Conservation (phyloP, 2,797 vertebrate genomes). For the Coilia nasus region DNA sequence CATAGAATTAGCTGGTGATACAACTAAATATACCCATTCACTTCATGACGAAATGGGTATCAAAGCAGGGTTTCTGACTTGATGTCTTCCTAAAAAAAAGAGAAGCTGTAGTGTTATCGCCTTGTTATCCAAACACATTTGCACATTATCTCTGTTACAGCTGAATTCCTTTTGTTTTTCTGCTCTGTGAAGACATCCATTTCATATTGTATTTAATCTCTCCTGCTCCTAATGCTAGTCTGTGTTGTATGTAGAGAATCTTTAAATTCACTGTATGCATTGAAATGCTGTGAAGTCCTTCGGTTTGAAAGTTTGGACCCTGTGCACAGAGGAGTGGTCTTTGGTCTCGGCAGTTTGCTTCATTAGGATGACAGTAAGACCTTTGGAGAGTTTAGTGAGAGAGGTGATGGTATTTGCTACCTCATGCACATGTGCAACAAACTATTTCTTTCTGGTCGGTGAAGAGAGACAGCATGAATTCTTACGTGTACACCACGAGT, state of each 20-base stretch:
- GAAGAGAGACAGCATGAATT: not conserved
- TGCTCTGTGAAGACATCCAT: slow-evolving; percentile 8
- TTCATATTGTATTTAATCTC: slow-evolving; percentile 17
- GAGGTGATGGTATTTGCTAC: slow-evolving; percentile 11
- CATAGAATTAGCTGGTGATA: slow-evolving; percentile 16
- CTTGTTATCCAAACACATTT: not conserved
- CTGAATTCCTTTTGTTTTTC: not conserved
- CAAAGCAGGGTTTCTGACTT: slow-evolving; percentile 15
- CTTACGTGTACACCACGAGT: not conserved
- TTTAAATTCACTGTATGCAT: slow-evolving; percentile 12
- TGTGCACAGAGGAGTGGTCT: not conserved
- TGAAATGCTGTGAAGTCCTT: slow-evolving; percentile 18
- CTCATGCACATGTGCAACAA: slow-evolving; percentile 22
- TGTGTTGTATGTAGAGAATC: slow-evolving; percentile 15
- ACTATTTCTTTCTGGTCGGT: not conserved
- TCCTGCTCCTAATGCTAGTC: slow-evolving; percentile 12
- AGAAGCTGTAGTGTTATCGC: slow-evolving; percentile 1
- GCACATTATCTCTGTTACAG: slow-evolving; percentile 16
- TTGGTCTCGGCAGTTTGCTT: not conserved
- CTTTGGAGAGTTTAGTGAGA: not conserved
- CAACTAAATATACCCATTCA: not conserved
- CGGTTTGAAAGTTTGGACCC: not conserved
- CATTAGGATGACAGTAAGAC: slow-evolving; percentile 1
- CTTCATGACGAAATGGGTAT: slow-evolving; percentile 19
- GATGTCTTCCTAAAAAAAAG: slow-evolving; percentile 11